A percentile compares a stretch with the other conserved stretches of the same genome.
Evolutionary conservation across 2,888 invertebrate species (phyloP).

Genomic region (Drosophila austrosaltans): DNA sequence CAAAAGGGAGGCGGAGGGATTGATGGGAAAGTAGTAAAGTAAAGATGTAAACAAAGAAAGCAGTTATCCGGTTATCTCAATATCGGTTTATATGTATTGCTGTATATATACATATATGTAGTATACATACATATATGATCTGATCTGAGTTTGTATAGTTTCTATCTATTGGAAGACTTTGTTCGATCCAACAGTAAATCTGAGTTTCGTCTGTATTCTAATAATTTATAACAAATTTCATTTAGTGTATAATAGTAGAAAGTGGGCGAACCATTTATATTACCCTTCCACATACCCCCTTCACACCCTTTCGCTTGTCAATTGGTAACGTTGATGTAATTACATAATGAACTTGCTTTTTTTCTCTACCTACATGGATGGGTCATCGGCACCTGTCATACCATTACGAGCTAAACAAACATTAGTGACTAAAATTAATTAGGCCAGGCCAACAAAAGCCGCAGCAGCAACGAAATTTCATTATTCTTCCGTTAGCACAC

Average conservation of each 20-base stretch:
- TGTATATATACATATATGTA: no score
- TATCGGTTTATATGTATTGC: no score
- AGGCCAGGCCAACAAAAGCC: constrained; percentile 18
- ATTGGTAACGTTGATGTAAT: constrained; percentile 15
- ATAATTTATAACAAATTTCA: neutral
- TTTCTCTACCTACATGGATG: constrained; percentile 25
- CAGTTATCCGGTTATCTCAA: no score
- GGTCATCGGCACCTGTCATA: constrained; percentile 15
- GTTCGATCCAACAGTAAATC: no score
- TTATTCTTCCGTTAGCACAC: neutral
- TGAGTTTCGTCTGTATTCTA: neutral
- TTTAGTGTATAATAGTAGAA: neutral
- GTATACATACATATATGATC: no score
- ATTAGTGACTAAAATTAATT: constrained; percentile 64
- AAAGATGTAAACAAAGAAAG: no score
- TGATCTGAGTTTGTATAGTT: no score
- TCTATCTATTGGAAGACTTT: no score
- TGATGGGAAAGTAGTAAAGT: no score
- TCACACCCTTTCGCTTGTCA: constrained; percentile 1
- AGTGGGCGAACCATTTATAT: neutral
- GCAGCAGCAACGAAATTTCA: constrained; percentile 6
- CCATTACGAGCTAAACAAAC: constrained; percentile 51
- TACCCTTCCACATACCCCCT: neutral
- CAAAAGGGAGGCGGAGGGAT: no score
- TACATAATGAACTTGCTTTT: constrained; percentile 13